Evolutionary conservation across 2,113 vertebrate species (phyloP).

Genomic region (Pseudopipra pipra): DNA sequence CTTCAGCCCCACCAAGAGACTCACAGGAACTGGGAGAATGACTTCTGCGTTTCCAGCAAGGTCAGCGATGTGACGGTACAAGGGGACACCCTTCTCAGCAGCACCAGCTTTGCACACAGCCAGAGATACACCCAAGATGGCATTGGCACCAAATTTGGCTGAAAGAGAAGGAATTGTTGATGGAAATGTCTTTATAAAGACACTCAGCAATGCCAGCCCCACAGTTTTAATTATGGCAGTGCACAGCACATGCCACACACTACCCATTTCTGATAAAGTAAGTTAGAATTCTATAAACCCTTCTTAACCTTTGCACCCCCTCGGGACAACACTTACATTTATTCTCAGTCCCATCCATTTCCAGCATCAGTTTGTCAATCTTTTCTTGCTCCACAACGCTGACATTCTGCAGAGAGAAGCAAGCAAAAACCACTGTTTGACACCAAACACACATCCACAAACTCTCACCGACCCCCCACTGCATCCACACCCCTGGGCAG

Average conservation of each 20-base stretch:
- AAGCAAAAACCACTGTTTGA: neutral
- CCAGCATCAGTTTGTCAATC: conserved; percentile 95
- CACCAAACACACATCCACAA: neutral
- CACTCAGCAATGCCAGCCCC: neutral
- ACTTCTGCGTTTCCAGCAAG: conserved; percentile 92
- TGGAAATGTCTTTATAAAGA: neutral
- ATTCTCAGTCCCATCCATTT: conserved; percentile 98
- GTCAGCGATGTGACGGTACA: conserved; percentile 96
- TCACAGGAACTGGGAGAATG: conserved; percentile 95
- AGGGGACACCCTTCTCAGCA: conserved; percentile 93
- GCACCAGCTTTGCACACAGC: conserved; percentile 98
- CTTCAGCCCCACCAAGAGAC: neutral
- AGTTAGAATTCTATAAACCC: neutral
- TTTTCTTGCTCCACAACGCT: conserved; percentile 91
- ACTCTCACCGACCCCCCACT: neutral
- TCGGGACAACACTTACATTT: conserved; percentile 85
- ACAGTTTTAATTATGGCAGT: rapidly evolving
- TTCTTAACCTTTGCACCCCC: neutral
- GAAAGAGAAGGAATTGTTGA: neutral
- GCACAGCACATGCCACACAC: neutral
- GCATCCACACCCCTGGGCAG: neutral
- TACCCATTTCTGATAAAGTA: neutral
- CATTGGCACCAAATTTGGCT: conserved; percentile 98
- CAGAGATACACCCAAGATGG: conserved; percentile 95
- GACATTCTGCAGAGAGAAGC: conserved; percentile 75